phyloP scores from a whole-genome alignment of 2,797 vertebrate genomes.

The Okamejei kenojei region DNA sequence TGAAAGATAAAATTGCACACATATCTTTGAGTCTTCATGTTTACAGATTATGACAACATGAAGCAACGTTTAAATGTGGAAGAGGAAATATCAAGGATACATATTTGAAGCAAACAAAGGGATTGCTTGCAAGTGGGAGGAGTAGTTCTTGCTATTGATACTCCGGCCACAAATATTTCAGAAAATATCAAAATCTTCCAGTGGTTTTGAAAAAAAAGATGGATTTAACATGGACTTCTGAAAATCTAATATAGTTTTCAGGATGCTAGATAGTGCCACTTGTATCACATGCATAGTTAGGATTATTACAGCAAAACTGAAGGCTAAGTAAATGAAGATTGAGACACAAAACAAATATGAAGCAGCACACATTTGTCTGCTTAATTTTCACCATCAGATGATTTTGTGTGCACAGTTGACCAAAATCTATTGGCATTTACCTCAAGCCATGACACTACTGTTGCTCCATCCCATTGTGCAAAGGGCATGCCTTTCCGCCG shows the following conservation, averaged over 20 bases:
- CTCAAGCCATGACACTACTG: conserved; percentile 94
- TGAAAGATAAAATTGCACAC: not conserved
- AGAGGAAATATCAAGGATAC: not conserved
- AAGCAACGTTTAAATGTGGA: not conserved
- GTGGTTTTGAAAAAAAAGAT: not conserved
- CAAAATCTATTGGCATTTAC: conserved; percentile 52
- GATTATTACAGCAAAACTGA: not conserved
- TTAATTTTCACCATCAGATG: not conserved
- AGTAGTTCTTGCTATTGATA: not conserved
- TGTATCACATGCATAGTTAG: not conserved
- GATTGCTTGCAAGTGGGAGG: not conserved
- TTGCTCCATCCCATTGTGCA: conserved; percentile 92
- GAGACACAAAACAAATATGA: not conserved
- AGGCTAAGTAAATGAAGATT: not conserved
- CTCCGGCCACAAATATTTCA: not conserved
- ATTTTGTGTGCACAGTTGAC: not conserved
- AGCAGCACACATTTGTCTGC: not conserved
- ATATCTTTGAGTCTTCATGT: not conserved
- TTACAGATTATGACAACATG: not conserved
- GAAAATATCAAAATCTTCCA: not conserved
- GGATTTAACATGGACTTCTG: too few relatives aligned
- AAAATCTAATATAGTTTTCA: not conserved
- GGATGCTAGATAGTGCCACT: not conserved
- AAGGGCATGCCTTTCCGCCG: conserved; percentile 84
- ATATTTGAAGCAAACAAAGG: not conserved